phyloP scores from a whole-genome alignment of 2,113 vertebrate species.

The Pungitius pungitius region DNA sequence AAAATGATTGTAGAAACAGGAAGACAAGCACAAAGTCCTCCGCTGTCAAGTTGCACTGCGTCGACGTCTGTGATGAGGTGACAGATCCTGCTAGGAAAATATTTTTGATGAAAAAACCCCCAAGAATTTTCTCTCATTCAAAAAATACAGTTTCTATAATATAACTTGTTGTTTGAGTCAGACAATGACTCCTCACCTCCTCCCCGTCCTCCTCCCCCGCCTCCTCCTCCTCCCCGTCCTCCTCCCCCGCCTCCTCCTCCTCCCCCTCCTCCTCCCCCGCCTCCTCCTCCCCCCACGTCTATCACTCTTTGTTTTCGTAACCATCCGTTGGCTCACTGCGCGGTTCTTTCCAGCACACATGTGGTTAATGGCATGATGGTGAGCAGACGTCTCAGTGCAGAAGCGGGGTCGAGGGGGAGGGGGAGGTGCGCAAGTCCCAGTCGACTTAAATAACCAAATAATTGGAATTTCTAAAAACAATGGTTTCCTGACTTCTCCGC shows the following conservation, averaged over 20 bases:
- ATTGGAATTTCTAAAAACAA: constrained; percentile 83
- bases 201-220: neutral
- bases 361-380: constrained; percentile 76
- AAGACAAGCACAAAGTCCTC: neutral
- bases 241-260: neutral
- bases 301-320: constrained; percentile 22
- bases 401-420: constrained; percentile 7
- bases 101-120: constrained; percentile 29
- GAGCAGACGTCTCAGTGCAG: constrained; percentile 61
- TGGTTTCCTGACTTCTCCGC: constrained; percentile 79
- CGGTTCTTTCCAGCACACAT: constrained; percentile 63
- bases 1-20: neutral
- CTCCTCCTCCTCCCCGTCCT: constrained; percentile 7
- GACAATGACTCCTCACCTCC: constrained; percentile 44
- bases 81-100: constrained; percentile 2
- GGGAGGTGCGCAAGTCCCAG: constrained; percentile 28
- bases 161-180: constrained; percentile 43
- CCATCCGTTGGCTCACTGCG: constrained; percentile 21
- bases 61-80: too few relatives aligned
- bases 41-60: too few relatives aligned
- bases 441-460: constrained; percentile 82
- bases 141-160: constrained; percentile 41
- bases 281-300: constrained; percentile 4
- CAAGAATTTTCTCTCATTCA: constrained; percentile 29
- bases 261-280: neutral